A percentile compares a stretch with the other conserved stretches of the same genome.
Evolutionary conservation across 2,113 vertebrate species (phyloP).

Genomic region (Callospermophilus lateralis): DNA sequence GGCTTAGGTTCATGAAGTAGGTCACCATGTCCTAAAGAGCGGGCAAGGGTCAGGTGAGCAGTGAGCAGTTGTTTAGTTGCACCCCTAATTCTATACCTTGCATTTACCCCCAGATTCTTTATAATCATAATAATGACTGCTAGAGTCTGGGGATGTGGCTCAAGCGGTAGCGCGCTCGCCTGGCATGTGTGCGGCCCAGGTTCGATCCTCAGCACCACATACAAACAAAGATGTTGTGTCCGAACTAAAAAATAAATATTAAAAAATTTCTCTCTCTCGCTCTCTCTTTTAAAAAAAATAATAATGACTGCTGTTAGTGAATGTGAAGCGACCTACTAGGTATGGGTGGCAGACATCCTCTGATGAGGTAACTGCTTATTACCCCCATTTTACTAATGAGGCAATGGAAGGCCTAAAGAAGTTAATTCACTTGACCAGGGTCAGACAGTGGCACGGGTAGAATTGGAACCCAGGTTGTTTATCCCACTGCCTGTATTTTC

Average conservation of each 20-base stretch:
- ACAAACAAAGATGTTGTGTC: too few relatives aligned
- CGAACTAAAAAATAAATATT: too few relatives aligned
- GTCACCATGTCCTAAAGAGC: constrained; percentile 93
- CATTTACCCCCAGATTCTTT: not conserved
- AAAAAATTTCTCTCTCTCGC: too few relatives aligned
- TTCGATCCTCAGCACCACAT: too few relatives aligned
- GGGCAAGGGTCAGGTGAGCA: not conserved
- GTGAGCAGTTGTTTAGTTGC: not conserved
- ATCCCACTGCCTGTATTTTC: not conserved
- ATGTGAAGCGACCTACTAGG: not conserved
- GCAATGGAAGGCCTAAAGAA: not conserved
- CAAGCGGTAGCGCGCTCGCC: too few relatives aligned
- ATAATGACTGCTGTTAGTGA: not conserved
- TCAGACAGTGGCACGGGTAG: not conserved
- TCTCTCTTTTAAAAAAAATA: too few relatives aligned
- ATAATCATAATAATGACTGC: too few relatives aligned
- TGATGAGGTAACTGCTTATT: not conserved
- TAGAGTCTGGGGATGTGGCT: too few relatives aligned
- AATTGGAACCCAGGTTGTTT: not conserved
- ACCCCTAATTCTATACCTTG: not conserved
- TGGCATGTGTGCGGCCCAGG: too few relatives aligned
- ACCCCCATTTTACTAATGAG: not conserved
- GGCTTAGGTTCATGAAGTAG: constrained; percentile 94
- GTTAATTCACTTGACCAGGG: not conserved
- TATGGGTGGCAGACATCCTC: not conserved